Percentiles rank a stretch among this genome's conserved stretches.
phyloP scores from a whole-genome alignment of 2,113 vertebrate species.

The Chloropsis cyanopogon region DNA sequence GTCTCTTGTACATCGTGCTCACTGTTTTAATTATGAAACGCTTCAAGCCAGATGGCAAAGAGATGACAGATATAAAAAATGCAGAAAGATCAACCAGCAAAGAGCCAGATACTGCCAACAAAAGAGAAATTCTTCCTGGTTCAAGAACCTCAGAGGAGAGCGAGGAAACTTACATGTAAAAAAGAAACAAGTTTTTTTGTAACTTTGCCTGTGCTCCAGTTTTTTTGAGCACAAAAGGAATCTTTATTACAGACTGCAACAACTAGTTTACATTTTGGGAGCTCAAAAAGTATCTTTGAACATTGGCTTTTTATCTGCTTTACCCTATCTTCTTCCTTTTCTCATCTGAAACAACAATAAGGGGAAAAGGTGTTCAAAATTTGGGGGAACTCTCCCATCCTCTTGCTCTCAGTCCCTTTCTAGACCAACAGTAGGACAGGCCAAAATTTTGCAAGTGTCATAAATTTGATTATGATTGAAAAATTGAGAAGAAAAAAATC shows the following conservation, averaged over 20 bases:
- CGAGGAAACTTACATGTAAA: slow-evolving; percentile 52
- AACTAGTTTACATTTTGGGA: not conserved
- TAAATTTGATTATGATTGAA: not conserved
- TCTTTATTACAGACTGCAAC: not conserved
- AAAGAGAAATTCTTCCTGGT: slow-evolving; percentile 24
- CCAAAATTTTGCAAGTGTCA: not conserved
- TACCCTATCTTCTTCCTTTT: not conserved
- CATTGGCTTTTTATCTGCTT: not conserved
- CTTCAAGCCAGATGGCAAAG: slow-evolving; percentile 18
- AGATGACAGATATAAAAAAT: not conserved
- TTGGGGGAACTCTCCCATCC: not conserved
- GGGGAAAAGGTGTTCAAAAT: not conserved
- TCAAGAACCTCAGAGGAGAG: not conserved
- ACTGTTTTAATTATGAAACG: slow-evolving; percentile 44
- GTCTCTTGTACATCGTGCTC: slow-evolving; percentile 50
- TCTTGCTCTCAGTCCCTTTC: not conserved
- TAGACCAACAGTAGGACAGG: not conserved
- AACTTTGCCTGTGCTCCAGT: not conserved
- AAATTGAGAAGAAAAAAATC: not conserved
- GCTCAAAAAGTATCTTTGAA: not conserved
- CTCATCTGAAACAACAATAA: not conserved
- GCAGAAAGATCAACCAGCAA: not conserved
- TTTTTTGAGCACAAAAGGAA: not conserved
- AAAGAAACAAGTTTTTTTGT: not conserved
- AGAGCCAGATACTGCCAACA: not conserved